Base-by-base conservation (phyloP, 2,888 invertebrate genomes). In the Trichogramma dendrolimi region DNA sequence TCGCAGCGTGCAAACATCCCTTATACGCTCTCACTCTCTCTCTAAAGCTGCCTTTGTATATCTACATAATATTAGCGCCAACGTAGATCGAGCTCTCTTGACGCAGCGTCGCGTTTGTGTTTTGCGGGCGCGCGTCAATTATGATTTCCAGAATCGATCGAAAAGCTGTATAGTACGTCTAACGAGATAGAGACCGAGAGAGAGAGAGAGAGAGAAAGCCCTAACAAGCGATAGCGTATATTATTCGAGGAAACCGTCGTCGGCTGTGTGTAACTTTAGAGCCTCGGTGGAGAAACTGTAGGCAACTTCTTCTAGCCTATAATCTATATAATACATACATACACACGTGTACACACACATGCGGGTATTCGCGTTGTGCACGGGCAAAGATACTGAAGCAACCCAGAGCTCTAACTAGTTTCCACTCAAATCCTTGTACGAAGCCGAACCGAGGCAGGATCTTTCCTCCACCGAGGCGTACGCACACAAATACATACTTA, bases 221-320 rank as follows among this genome's bases (percentile, higher is more conserved):
- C 10, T 11, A 42, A 42, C 49, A 14, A 27, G 10, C 8, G 46
- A 5, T 27, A 39, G 58, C 10, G 14, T 46, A 27, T 27, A 27
- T 27, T 27, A 27, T 27, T 27, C 27, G 27, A 27, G 27, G 27
- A 27, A 27, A 27, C 27, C 27, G 27, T 27, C 27, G 27, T 27
- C 27, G 57, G 54, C 48, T 57, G 53, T 43, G 56, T 57, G 53
- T 14, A 57, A 61, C 53, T 57, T 61, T 4, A 43, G 4, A 56
- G 48, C 47, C 38, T n/a, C 40, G 38, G 3, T n/a, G 27, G 46
- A 11, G 48, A 43, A 57, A 57, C 55, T 27, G 27, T 27, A 27
- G 27, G 27, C 27, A 27, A 27, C 27, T 27, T 27, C 27, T 27
- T 27, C 27, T 27, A 27, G 27, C 27, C 27, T 27, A 27, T 27